Percentiles rank a stretch among this genome's conserved stretches.
phyloP scores from a whole-genome alignment of 2,888 invertebrate species.

The Nomada ferruginata region DNA sequence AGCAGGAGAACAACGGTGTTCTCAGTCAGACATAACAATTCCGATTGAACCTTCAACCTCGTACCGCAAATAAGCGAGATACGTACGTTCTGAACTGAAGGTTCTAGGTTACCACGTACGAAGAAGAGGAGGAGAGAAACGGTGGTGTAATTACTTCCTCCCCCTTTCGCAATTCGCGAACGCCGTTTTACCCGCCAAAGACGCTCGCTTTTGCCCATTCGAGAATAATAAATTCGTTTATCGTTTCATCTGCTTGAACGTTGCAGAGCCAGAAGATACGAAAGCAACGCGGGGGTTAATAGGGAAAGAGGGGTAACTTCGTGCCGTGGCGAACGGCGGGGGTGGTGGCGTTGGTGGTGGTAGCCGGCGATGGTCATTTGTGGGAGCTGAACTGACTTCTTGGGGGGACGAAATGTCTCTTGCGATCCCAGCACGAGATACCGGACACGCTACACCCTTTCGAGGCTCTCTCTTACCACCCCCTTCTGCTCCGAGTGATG shows the following conservation, averaged over 20 bases:
- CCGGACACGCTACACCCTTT: constrained; percentile 82
- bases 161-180: constrained; percentile 18
- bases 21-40: constrained; percentile 78
- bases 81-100: background rate
- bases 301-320: constrained; percentile 58
- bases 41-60: constrained; percentile 39
- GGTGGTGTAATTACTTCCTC: constrained; percentile 19
- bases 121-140: background rate
- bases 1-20: constrained; percentile 75
- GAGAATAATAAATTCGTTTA: constrained; percentile 79
- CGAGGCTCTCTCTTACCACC: constrained; percentile 51
- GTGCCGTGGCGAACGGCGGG: constrained; percentile 66
- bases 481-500: constrained; percentile 70
- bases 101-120: background rate
- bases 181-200: constrained; percentile 32
- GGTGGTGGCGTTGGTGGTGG: constrained; percentile 17
- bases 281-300: constrained; percentile 63
- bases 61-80: background rate
- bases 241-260: constrained; percentile 77
- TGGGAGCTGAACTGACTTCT: constrained; percentile 77
- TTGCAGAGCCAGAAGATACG: constrained; percentile 77
- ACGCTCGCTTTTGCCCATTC: constrained; percentile 55
- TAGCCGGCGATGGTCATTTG: constrained; percentile 82
- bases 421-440: constrained; percentile 82
- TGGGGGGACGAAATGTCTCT: constrained; percentile 83